Base-by-base conservation (phyloP, 2,797 vertebrate genomes). In the Gastrophryne carolinensis region DNA sequence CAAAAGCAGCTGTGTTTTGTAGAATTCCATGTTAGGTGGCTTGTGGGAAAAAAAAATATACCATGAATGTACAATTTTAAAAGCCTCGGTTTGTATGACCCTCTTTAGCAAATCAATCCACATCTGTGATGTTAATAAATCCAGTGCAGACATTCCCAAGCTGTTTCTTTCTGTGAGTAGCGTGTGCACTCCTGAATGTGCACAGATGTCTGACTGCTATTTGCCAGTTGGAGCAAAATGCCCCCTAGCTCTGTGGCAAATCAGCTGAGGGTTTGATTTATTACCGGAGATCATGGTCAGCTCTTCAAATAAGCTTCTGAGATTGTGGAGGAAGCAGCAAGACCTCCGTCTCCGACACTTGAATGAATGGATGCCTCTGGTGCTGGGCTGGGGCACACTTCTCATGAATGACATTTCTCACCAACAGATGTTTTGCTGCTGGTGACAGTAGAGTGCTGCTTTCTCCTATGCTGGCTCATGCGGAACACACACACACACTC, bases 221-320 rank as follows among this genome's bases (percentile, higher is more conserved):
- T 67, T 53, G 32, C 34, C 67, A 10, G 1, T 52, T 67, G 73
- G 52, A 50, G 54, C 52, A 67, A 60, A 67, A 68, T 68, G 41
- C 32, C 73, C 63, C 30, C 41, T 29, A 52, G 63, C 39, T 47
- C 17, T 75, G 24, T 61, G 50, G 12, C 23, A 61, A 52, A 12
- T 53, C 17, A 44, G 61, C 24, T 11, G 44, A 68, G 34, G 17
- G 12, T 68, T 26, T 62, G 34, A 54, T 62, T 53, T 69, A 39
- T 61, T n/a, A 24, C 58, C 24, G 26, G 19, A 67, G n/a, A n/a
- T n/a, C n/a, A n/a, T n/a, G n/a, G n/a, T n/a, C n/a, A n/a, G n/a
- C n/a, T n/a, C n/a, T n/a, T n/a, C n/a, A n/a, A n/a, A 11, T 7
- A 15, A n/a, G 13, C 9, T 50, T 27, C 21, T 62, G 8, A 17